A percentile compares a stretch with the other conserved stretches of the same genome.
These are phyloP conservation scores for Rotaria macrura DNA, from an alignment of 2,888 invertebrate species.

Conservation along the genomic window DNA sequence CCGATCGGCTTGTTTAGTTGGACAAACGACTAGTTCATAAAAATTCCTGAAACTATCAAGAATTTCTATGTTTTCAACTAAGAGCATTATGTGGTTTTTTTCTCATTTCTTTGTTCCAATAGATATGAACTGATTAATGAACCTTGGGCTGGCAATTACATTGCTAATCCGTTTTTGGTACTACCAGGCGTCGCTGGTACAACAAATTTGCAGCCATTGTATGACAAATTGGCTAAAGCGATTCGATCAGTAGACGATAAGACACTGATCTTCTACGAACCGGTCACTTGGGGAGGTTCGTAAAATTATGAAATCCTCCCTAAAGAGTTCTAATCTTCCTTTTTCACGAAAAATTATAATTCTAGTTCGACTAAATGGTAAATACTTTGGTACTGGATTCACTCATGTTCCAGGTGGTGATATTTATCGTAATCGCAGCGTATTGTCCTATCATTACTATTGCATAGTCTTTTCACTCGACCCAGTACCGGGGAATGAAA, in stretches of 20 bases:
- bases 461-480: constrained; percentile 38
- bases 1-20: too few relatives aligned
- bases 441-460: constrained; percentile 41
- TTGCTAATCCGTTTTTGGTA: constrained; percentile 36
- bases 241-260: constrained; percentile 38
- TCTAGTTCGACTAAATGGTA: constrained; percentile 35
- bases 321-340: too few relatives aligned
- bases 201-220: constrained; percentile 23
- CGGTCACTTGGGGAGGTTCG: constrained; percentile 39
- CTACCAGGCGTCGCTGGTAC: constrained; percentile 39
- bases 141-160: constrained; percentile 41
- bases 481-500: constrained; percentile 17
- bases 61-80: too few relatives aligned
- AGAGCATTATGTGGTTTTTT: too few relatives aligned
- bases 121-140: constrained; percentile 40
- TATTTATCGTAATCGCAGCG: constrained; percentile 35
- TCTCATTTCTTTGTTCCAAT: too few relatives aligned
- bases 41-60: too few relatives aligned
- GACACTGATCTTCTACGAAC: constrained; percentile 40
- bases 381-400: constrained; percentile 38
- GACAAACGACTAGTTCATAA: too few relatives aligned
- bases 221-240: constrained; percentile 37
- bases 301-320: too few relatives aligned
- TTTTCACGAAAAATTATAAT: too few relatives aligned
- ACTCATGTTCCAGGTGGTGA: constrained; percentile 38